Evolutionary conservation across 2,113 vertebrate species (phyloP), one percentile per base, ranked within the genome.

Genomic region (Anarrhichthys ocellatus): DNA sequence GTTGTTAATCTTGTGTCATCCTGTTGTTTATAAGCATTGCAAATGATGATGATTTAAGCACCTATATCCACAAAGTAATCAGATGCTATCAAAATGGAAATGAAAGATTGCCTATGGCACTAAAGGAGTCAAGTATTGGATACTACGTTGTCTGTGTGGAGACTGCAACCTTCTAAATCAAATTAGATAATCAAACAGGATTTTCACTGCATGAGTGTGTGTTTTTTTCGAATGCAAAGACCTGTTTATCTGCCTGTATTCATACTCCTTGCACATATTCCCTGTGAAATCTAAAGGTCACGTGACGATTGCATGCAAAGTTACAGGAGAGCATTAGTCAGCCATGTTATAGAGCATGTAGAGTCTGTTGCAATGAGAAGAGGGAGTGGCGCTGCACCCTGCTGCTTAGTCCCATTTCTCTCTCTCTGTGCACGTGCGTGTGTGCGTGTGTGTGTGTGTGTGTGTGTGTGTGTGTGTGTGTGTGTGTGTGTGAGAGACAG

Each of bases 21-120:
- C 72, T 68, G 83, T 76, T 78, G 52, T 81, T 67, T 84, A 56
- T 64, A 76, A 52, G 34, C 54, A 73, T 69, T 52, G 40, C 46
- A 80, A 71, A 84, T 80, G 38, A 80, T 74, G 38, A 56, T 62
- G 18, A 75, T 86, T 78, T 73, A 82, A 84, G 65, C 61, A 58
- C 65, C 71, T 71, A 54, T 27, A 79, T 81, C 73, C 75, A 79
- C 36, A 70, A 70, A 56, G 29, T 81, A 86, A 64, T 81, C 70
- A 84, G 67, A 75, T 50, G 32, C 62, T 75, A 67, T 75, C 52
- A 76, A 73, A 52, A 73, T 67, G 27, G 81, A 81, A 73, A 81
- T 83, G 69, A 83, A 78, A 56, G 36, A 74, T 63, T 48, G 59
- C 44, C 63, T 29, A 1, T 24, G 32, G 65, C 46, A 44, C 34